Evolutionary conservation across 2,888 invertebrate genomes (phyloP).

Genomic region (Gari tellinella): DNA sequence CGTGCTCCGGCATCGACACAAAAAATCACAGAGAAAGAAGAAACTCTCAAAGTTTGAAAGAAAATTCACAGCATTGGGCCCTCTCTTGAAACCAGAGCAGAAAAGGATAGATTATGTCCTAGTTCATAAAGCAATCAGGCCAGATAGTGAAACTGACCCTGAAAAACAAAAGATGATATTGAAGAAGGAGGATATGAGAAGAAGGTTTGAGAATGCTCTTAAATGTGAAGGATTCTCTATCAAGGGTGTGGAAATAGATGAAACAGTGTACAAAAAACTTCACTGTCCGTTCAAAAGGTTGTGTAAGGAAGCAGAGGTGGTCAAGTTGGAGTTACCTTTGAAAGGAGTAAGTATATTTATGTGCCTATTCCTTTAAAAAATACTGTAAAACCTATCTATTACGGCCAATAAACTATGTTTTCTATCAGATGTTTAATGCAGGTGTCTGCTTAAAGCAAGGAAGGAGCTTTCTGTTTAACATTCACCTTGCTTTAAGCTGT

Average conservation of each 20-base stretch:
- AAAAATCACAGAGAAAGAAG: slow-evolving; percentile 38
- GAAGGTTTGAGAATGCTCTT: slow-evolving; percentile 75
- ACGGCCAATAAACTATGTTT: too few relatives aligned
- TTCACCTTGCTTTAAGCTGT: too few relatives aligned
- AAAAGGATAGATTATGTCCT: slow-evolving; percentile 82
- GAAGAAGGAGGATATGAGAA: slow-evolving; percentile 47
- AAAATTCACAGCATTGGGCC: slow-evolving; percentile 69
- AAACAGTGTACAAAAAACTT: slow-evolving; percentile 73
- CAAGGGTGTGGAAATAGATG: slow-evolving; percentile 64
- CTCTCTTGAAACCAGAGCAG: slow-evolving; percentile 66
- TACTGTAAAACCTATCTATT: too few relatives aligned
- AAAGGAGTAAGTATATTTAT: slow-evolving; percentile 79
- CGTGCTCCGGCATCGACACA: slow-evolving; percentile 46
- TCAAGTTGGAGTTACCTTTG: slow-evolving; percentile 83
- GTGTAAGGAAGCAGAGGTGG: slow-evolving; percentile 82
- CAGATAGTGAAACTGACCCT: slow-evolving; percentile 38
- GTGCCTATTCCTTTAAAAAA: too few relatives aligned
- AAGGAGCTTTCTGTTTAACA: too few relatives aligned
- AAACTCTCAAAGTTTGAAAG: slow-evolving; percentile 64
- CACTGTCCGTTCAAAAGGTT: slow-evolving; percentile 82
- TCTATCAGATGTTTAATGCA: too few relatives aligned
- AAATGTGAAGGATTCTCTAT: slow-evolving; percentile 76
- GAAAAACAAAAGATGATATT: slow-evolving; percentile 43
- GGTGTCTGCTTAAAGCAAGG: too few relatives aligned
- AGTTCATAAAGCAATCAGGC: slow-evolving; percentile 64